Base-by-base conservation (phyloP, 2,888 invertebrate genomes). In the Myathropa florea region DNA sequence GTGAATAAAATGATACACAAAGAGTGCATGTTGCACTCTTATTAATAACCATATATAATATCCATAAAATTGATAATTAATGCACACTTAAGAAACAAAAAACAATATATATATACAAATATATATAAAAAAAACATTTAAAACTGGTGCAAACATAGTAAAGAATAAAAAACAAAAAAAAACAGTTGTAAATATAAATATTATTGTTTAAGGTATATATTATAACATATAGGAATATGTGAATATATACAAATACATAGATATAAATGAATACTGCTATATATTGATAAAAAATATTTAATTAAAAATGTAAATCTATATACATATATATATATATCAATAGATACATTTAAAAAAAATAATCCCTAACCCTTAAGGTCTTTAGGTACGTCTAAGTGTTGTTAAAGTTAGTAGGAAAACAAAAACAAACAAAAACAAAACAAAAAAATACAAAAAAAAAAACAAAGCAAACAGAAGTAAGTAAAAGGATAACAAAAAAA, bases 311-410 rank as follows among this genome's bases (percentile, higher is more conserved):
- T 83, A 67, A 75, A 76, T 80, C 78, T 78, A 78, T 88, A 78
- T 88, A 75, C 71, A 76, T 81, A 80, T 83, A 89, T 70, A 71
- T 67, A 70, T 63, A 71, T 87, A 83, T 67, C 33, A 71, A 68
- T 73, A 81, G 61, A 83, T 63, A 55, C 80, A 83, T 67, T 36
- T 65, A 33, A 65, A 68, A 85, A 30, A 78, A 60, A 10, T 73
- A 82, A 82, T 73, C 83, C 73, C 59, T 78, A 78, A 65, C 64
- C 65, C 64, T 78, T 83, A 78, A 65, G 83, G 70, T 83, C 64
- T 77, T 83, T 65, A 83, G 83, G 83, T 86, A 86, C 73, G 59
- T 86, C 78, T 86, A 86, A 78, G 75, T 86, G 86, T 86, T 86
- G 83, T 86, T 86, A 82, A 86, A 86, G 77, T 83, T 86, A 86